These are phyloP conservation scores for Neostethus bicornis DNA, from an alignment of 2,797 vertebrate genomes.

Conservation along the genomic window DNA sequence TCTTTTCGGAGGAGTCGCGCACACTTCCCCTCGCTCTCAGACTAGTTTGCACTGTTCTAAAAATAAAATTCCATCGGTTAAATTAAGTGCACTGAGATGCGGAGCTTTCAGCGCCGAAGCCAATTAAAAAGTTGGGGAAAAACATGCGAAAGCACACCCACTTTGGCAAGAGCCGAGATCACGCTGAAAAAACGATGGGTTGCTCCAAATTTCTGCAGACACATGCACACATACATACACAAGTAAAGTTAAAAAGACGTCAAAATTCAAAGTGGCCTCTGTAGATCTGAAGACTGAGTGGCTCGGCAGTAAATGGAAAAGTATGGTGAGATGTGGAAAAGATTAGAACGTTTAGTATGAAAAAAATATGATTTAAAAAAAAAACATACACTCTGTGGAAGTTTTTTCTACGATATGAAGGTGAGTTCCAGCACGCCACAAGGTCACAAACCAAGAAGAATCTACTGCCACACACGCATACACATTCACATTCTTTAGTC, in stretches of 20 bases:
- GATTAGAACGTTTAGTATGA: slow-evolving; percentile 23
- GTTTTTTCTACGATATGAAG: no score
- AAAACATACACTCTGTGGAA: slow-evolving; percentile 36
- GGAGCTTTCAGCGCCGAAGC: slow-evolving; percentile 36
- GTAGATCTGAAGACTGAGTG: slow-evolving; percentile 26
- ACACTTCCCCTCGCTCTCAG: slow-evolving; percentile 35
- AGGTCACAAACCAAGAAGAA: slow-evolving; percentile 56
- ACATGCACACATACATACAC: neutral
- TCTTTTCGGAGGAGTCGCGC: slow-evolving; percentile 23
- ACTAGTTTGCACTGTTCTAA: slow-evolving; percentile 56
- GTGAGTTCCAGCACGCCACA: slow-evolving; percentile 72
- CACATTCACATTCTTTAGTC: slow-evolving; percentile 46
- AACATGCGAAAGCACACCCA: slow-evolving; percentile 22
- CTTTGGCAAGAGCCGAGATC: slow-evolving; percentile 24
- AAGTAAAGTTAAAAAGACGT: slow-evolving; percentile 27
- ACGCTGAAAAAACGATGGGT: slow-evolving; percentile 31
- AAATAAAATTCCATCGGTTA: slow-evolving; percentile 76
- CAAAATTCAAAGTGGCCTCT: slow-evolving; percentile 27
- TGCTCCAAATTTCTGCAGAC: slow-evolving; percentile 16
- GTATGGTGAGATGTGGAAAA: slow-evolving; percentile 8
- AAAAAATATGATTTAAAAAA: slow-evolving; percentile 55
- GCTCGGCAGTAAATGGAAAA: slow-evolving; percentile 10
- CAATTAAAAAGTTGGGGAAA: slow-evolving; percentile 49
- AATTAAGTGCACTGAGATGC: slow-evolving; percentile 73
- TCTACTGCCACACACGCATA: slow-evolving; percentile 9